Percentiles rank a stretch among this genome's conserved stretches.
Conservation (phyloP, 2,113 vertebrate species). For the Reinhardtius hippoglossoides region DNA sequence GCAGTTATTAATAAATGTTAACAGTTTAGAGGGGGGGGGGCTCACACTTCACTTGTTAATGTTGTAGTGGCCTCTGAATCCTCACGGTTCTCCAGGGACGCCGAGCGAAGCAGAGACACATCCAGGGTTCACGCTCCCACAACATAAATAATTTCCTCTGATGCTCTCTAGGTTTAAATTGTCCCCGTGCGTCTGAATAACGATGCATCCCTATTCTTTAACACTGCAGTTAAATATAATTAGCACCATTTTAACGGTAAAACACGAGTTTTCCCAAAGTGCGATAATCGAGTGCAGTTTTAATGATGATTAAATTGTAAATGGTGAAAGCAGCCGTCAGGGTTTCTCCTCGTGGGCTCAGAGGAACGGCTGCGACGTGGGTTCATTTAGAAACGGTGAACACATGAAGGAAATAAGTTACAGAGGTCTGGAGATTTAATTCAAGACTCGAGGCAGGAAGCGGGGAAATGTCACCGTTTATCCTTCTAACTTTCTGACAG, state of each 20-base stretch:
- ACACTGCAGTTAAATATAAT: background rate
- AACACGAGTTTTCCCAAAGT: background rate
- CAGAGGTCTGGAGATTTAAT: background rate
- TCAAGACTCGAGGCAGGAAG: too few relatives aligned
- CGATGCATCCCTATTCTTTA: background rate
- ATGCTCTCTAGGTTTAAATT: conserved; percentile 5
- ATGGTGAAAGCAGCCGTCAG: too few relatives aligned
- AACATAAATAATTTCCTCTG: conserved; percentile 43
- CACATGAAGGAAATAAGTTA: background rate
- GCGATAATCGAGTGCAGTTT: too few relatives aligned
- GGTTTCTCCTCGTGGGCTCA: too few relatives aligned
- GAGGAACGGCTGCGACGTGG: background rate
- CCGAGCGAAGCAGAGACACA: background rate
- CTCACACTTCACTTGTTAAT: conserved; percentile 22
- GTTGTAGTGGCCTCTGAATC: conserved; percentile 4
- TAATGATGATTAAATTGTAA: too few relatives aligned
- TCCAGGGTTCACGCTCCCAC: conserved; percentile 9
- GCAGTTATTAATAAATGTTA: background rate
- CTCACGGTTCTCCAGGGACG: conserved; percentile 3
- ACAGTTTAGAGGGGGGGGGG: conserved; percentile 3
- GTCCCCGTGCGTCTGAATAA: background rate
- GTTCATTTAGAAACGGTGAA: background rate
- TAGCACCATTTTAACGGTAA: background rate
- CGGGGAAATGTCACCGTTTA: too few relatives aligned
- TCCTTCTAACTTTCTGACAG: too few relatives aligned